A percentile compares a stretch with the other conserved stretches of the same genome.
These are phyloP conservation scores for Chitala chitala DNA, from an alignment of 2,113 vertebrate genomes.

Conservation along the genomic window DNA sequence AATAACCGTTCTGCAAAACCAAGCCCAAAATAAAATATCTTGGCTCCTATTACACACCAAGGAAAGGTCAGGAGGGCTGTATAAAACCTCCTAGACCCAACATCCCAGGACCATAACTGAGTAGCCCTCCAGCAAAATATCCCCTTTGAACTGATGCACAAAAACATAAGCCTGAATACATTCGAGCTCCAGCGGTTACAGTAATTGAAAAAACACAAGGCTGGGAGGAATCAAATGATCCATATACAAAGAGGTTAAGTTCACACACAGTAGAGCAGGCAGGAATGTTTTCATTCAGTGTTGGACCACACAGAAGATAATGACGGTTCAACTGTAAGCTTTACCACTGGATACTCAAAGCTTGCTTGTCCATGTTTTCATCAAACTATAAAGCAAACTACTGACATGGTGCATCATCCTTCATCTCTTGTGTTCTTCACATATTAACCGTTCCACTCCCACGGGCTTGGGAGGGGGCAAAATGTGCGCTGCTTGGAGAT, in stretches of 20 bases:
- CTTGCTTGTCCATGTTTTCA: neutral
- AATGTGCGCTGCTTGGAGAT: neutral
- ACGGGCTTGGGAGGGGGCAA: neutral
- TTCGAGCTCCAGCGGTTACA: neutral
- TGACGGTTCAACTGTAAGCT: neutral
- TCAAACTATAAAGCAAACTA: neutral
- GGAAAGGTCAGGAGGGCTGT: neutral
- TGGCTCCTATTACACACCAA: neutral
- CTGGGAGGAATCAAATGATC: neutral
- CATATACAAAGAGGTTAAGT: neutral
- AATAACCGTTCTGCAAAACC: neutral
- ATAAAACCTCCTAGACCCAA: neutral
- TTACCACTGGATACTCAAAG: neutral
- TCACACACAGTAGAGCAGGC: slow-evolving; percentile 1
- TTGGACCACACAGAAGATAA: neutral
- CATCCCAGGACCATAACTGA: neutral
- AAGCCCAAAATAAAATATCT: neutral
- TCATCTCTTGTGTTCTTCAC: neutral
- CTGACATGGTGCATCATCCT: neutral
- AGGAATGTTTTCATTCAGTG: slow-evolving; percentile 6
- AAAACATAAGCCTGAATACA: neutral
- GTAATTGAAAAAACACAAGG: neutral
- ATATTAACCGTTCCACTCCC: neutral
- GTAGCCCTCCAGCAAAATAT: neutral
- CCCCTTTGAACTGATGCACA: neutral